phyloP scores from a whole-genome alignment of 2,113 vertebrate species.

The human region GRCh38 chr2:76448001-76448500 shows the following conservation, averaged over 20 bases:
- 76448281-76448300: not conserved
- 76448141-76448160: not conserved
- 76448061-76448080: not conserved
- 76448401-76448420: not conserved
- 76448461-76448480: not conserved
- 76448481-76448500: not conserved
- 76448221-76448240: not conserved
- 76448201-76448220: not conserved
- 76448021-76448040: not conserved
- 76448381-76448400: not conserved
- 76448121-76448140: not conserved
- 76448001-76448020: not conserved
- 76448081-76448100: not conserved
- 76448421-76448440: not conserved
- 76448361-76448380: not conserved
- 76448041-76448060: not conserved
- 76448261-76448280: not conserved
- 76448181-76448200: not conserved
- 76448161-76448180: not conserved
- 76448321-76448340: not conserved
- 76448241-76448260: not conserved
- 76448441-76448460: not conserved
- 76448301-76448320: not conserved
- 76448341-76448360: not conserved
- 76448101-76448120: not conserved